Percentiles rank a stretch among this genome's conserved stretches.
Conservation (phyloP, 2,113 vertebrate genomes). For the Corynorhinus townsendii region DNA sequence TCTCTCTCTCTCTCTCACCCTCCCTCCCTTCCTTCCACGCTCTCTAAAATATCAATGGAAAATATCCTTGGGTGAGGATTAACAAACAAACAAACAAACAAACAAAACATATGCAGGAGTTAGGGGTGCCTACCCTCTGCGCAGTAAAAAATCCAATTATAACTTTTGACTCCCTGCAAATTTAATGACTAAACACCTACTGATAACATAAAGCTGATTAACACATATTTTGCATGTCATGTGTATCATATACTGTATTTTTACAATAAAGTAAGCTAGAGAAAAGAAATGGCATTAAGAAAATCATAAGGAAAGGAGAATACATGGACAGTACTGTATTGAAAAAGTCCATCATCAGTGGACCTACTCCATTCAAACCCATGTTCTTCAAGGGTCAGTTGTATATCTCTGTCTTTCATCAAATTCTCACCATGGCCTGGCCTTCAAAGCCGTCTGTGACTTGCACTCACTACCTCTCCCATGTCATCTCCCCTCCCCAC, state of each 20-base stretch:
- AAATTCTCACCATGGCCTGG: fast-evolving
- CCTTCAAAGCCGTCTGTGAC: not conserved
- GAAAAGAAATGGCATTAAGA: not conserved
- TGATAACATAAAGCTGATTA: not conserved
- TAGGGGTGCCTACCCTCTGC: not conserved
- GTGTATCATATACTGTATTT: not conserved
- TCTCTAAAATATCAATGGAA: no score
- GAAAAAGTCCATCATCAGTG: no score
- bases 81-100: no score
- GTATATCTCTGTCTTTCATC: not conserved
- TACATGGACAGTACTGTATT: not conserved
- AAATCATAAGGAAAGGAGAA: not conserved
- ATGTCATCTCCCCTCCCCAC: fast-evolving
- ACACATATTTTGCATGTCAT: not conserved
- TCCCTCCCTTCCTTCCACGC: no score
- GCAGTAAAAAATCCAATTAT: not conserved
- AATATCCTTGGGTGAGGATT: no score
- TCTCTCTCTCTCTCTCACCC: no score
- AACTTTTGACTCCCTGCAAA: not conserved
- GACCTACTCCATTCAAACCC: not conserved
- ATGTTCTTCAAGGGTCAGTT: not conserved
- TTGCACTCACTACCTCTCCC: fast-evolving
- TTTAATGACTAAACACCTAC: not conserved
- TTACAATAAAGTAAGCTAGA: not conserved
- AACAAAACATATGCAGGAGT: not conserved